These are phyloP conservation scores for Pollimyrus isidori DNA, from an alignment of 2,113 vertebrate genomes.

Conservation along the genomic window DNA sequence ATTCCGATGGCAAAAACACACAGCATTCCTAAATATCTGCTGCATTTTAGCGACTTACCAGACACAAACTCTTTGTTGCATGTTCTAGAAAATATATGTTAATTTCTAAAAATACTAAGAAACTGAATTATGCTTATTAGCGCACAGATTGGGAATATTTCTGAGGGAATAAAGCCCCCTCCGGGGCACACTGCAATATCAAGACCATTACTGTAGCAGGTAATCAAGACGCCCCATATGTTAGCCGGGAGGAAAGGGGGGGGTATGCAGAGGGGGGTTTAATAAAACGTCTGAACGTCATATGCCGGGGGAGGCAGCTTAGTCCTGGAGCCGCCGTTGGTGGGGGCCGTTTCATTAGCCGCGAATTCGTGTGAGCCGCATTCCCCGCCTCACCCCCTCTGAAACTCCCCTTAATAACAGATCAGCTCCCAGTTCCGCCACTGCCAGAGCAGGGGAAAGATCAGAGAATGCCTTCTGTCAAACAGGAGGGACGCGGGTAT, in stretches of 20 bases:
- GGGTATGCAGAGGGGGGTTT: neutral
- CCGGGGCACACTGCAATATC: neutral
- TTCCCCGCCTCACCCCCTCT: neutral
- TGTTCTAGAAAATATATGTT: neutral
- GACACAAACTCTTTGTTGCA: neutral
- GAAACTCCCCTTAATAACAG: constrained; percentile 5
- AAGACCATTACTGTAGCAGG: constrained; percentile 1
- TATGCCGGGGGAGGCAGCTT: neutral
- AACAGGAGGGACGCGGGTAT: constrained; percentile 24
- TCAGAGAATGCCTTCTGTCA: constrained; percentile 13
- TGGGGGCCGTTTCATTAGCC: neutral
- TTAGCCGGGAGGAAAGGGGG: neutral
- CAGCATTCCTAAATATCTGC: neutral
- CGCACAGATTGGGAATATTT: neutral
- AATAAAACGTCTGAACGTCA: neutral
- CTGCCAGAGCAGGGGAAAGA: constrained; percentile 35
- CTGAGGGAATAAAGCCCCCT: neutral
- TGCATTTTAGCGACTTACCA: neutral
- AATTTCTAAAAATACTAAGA: neutral
- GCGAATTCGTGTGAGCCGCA: neutral
- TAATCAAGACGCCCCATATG: neutral
- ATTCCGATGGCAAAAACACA: neutral
- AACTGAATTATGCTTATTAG: neutral
- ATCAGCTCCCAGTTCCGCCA: constrained; percentile 22
- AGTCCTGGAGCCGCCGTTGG: neutral